Evolutionary conservation across 2,888 invertebrate genomes (phyloP), one percentile per base, ranked within the genome.

Genomic region (Reticulitermes lucifugus): DNA sequence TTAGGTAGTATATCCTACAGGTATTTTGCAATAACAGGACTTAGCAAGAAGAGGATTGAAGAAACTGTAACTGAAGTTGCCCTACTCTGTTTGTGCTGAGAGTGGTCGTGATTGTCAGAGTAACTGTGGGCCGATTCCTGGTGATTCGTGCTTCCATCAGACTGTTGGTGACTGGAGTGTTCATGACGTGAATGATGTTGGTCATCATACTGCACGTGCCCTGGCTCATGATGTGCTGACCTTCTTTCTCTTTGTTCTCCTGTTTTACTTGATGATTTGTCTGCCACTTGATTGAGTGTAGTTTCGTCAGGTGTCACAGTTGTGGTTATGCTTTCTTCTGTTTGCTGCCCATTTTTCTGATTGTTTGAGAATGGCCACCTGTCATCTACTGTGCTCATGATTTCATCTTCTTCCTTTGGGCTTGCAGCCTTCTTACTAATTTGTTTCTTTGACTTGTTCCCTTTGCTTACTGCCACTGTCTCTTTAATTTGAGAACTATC

Each of bases 201-300:
- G 51, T 87, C 84, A 55, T 87, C 81, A 25, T 87, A 87, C 79
- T 88, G 86, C 83, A 87, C 87, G 79, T 88, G 87, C 86, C 89
- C 84, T 87, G 88, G 88, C 71, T 88, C 87, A 84, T 88, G 88
- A 83, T 88, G 88, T 0, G 88, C 87, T 5, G 83, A 83, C 51
- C 83, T 71, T 29, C 18, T 83, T 21, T 41, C 70, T 70, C 81
- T 81, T 5, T 22, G 43, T 25, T 81, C 25, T 79, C 12, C 55
- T 46, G 12, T 14, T 7, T 79, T 22, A 21, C 14, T 46, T 79
- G 25, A 25, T 51, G n/a, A n/a, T 18, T 14, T 18, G 35, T 59
- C 25, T 65, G 81, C 25, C 7, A 2, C 18, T 18, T 29, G 60
- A 9, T 81, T n/a, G 9, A 18, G 18, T 43, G 70, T 43, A 14